phyloP scores from a whole-genome alignment of 2,888 invertebrate species.

The Epinotia demarniana region DNA sequence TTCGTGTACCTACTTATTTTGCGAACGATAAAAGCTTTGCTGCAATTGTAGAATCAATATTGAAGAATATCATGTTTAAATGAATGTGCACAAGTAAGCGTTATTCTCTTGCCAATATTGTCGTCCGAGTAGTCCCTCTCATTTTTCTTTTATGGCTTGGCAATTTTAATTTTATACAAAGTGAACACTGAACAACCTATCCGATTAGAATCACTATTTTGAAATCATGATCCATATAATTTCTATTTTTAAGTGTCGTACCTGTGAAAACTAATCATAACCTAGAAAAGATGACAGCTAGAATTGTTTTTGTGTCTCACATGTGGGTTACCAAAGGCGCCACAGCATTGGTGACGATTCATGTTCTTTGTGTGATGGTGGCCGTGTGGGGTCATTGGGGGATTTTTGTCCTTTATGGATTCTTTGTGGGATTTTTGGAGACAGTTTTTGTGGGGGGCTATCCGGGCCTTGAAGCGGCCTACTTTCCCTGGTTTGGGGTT shows the following conservation, averaged over 20 bases:
- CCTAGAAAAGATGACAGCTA: conserved; percentile 73
- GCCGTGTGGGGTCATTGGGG: conserved; percentile 67
- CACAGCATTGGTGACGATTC: conserved; percentile 81
- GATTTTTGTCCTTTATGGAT: conserved; percentile 54
- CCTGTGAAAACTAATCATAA: conserved; percentile 9
- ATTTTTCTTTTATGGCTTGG: neutral
- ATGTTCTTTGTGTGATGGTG: conserved; percentile 77
- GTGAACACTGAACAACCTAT: neutral
- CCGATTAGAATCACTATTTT: neutral
- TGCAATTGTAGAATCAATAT: neutral
- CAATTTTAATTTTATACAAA: neutral
- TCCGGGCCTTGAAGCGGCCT: conserved; percentile 70
- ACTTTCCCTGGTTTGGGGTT: conserved; percentile 72
- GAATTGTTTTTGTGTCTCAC: conserved; percentile 77
- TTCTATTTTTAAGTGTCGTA: conserved; percentile 16
- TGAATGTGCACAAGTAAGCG: neutral
- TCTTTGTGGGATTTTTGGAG: conserved; percentile 63
- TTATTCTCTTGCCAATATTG: neutral
- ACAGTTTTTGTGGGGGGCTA: conserved; percentile 71
- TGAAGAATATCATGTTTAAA: neutral
- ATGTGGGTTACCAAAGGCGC: conserved; percentile 80
- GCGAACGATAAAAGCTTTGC: neutral
- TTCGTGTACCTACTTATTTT: neutral
- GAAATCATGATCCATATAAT: neutral
- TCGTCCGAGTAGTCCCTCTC: neutral